These are phyloP conservation scores for Rhizoglyphus robini DNA, from an alignment of 1,140 invertebrate genomes.

Conservation along the genomic window DNA sequence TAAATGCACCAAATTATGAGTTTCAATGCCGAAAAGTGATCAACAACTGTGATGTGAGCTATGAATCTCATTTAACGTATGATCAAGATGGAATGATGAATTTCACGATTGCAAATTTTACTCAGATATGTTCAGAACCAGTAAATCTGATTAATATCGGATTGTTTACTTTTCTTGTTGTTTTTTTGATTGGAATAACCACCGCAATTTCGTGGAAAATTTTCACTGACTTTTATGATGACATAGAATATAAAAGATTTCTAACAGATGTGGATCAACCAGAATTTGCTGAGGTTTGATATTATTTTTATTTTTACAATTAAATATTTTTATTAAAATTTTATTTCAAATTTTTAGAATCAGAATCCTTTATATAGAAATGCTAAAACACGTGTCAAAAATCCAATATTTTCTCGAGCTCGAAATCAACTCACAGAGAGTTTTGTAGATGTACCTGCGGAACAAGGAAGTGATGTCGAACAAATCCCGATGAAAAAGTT, in stretches of 20 bases:
- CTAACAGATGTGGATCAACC: constrained; percentile 86
- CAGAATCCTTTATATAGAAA: constrained; percentile 17
- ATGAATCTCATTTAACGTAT: not conserved
- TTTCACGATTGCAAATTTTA: not conserved
- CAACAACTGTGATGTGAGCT: not conserved
- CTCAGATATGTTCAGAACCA: constrained; percentile 8
- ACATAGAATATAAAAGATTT: constrained; percentile 85
- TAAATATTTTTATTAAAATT: not conserved
- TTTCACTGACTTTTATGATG: constrained; percentile 82
- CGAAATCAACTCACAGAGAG: not conserved
- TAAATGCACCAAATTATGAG: no score
- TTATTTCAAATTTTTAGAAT: not conserved
- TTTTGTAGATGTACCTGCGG: no score
- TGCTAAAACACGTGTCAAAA: not conserved
- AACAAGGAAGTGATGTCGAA: no score
- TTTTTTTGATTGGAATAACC: not conserved
- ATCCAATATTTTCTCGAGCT: constrained; percentile 9
- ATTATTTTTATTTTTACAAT: not conserved
- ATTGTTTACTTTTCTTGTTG: not conserved
- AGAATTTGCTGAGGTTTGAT: constrained; percentile 56
- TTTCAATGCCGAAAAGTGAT: not conserved
- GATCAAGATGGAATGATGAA: no score
- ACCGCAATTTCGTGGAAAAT: constrained; percentile 80
- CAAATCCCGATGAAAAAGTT: no score
- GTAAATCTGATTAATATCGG: constrained; percentile 10